A percentile compares a stretch with the other conserved stretches of the same genome.
These are phyloP conservation scores for Nasonia vitripennis DNA, from an alignment of 1,140 invertebrate species.

Conservation along the genomic window DNA sequence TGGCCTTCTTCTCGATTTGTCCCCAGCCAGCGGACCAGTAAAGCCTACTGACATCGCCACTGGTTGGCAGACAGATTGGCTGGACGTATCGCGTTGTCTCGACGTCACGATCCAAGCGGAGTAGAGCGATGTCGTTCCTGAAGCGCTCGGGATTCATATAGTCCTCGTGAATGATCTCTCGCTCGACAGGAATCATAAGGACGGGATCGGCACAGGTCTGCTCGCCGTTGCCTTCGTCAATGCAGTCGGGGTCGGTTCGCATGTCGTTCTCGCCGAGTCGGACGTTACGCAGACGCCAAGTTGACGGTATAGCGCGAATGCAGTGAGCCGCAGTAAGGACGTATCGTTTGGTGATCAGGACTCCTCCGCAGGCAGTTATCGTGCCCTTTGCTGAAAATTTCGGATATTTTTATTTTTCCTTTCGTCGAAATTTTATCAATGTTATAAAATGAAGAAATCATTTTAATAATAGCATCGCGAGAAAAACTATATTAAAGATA, in stretches of 20 bases:
- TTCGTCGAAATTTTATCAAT: too few relatives aligned
- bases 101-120: conserved; percentile 79
- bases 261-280: conserved; percentile 40
- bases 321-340: conserved; percentile 78
- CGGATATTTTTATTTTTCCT: not conserved
- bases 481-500: too few relatives aligned
- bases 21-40: conserved; percentile 90
- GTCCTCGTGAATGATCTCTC: conserved; percentile 80
- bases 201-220: conserved; percentile 73
- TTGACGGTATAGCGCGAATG: conserved; percentile 55
- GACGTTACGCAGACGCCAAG: conserved; percentile 11
- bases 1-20: conserved; percentile 79
- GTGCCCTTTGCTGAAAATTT: not conserved
- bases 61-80: conserved; percentile 87
- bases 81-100: conserved; percentile 81
- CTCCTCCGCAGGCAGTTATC: conserved; percentile 74
- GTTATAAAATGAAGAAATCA: too few relatives aligned
- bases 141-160: conserved; percentile 80
- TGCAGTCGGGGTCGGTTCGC: conserved; percentile 21
- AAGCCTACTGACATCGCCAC: conserved; percentile 73
- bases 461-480: too few relatives aligned
- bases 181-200: conserved; percentile 79
- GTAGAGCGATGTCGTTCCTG: conserved; percentile 85
- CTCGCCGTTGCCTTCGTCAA: conserved; percentile 57
- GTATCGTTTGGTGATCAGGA: conserved; percentile 73